Percentiles rank a stretch among this genome's conserved stretches.
These are phyloP conservation scores for Pachycephus smyrnensis DNA, from an alignment of 2,888 invertebrate genomes.

Conservation along the genomic window DNA sequence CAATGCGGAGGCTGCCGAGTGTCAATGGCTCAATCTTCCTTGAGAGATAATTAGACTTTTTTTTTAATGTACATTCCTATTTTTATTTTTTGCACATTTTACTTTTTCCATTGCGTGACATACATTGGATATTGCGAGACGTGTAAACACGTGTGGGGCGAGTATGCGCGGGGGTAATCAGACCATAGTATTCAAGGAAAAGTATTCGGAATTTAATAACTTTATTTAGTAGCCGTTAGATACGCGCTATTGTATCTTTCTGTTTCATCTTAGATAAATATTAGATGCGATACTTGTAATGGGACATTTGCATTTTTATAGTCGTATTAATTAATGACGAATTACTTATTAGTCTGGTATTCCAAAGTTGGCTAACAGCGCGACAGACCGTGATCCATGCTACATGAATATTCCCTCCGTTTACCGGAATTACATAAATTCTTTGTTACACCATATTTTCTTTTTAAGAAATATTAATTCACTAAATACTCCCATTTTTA, in stretches of 20 bases:
- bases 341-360: constrained; percentile 45
- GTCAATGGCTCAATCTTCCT: not conserved
- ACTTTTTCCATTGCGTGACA: not conserved
- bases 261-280: not conserved
- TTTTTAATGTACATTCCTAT: not conserved
- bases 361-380: constrained; percentile 53
- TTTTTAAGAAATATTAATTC: not conserved
- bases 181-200: not conserved
- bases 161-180: not conserved
- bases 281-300: not conserved
- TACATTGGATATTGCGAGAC: not conserved
- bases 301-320: not conserved
- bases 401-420: not conserved
- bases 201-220: not conserved
- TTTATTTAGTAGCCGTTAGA: not conserved
- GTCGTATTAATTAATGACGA: constrained; percentile 35
- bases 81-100: not conserved
- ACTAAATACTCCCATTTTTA: not conserved
- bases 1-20: not conserved
- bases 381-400: constrained; percentile 48
- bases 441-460: not conserved
- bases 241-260: not conserved
- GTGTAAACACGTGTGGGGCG: not conserved
- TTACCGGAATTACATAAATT: not conserved
- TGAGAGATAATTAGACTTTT: not conserved